Percentiles rank a stretch among this genome's conserved stretches.
These are phyloP conservation scores for Callocephalon fimbriatum DNA, from an alignment of 2,113 vertebrate species.

Conservation along the genomic window DNA sequence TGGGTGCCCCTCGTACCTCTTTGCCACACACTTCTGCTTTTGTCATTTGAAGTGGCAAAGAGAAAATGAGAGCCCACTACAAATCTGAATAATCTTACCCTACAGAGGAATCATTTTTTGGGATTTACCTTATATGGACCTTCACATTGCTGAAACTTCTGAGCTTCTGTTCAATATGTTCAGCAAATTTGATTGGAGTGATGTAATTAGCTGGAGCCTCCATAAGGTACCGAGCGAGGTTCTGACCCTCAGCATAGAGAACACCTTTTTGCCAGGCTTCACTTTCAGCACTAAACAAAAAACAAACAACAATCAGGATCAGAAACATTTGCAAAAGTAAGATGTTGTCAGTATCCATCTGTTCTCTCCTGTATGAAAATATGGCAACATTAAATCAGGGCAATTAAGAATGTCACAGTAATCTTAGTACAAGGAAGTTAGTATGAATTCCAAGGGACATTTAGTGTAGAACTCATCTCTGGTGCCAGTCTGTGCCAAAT, in stretches of 20 bases:
- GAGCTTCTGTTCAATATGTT: constrained; percentile 86
- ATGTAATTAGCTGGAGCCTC: constrained; percentile 93
- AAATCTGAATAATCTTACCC: not conserved
- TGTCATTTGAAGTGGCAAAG: not conserved
- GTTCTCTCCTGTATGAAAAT: not conserved
- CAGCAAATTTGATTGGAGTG: constrained; percentile 89
- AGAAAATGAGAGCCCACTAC: not conserved
- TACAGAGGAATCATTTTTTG: not conserved
- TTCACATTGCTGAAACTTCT: constrained; percentile 77
- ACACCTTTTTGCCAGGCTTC: constrained; percentile 89
- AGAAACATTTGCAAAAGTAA: not conserved
- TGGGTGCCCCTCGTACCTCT: not conserved
- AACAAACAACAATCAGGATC: not conserved
- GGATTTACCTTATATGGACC: constrained; percentile 86
- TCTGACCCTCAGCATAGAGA: constrained; percentile 91
- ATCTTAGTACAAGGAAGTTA: not conserved
- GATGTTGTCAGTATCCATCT: not conserved
- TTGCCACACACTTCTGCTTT: not conserved
- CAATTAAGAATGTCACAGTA: not conserved
- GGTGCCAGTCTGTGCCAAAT: not conserved
- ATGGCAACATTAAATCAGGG: not conserved
- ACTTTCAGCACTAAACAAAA: constrained; percentile 74
- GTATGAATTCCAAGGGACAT: not conserved
- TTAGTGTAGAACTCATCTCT: not conserved
- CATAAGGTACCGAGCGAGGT: constrained; percentile 92